phyloP scores from a whole-genome alignment of 2,888 invertebrate species.

The Pandemis cinnamomeana region DNA sequence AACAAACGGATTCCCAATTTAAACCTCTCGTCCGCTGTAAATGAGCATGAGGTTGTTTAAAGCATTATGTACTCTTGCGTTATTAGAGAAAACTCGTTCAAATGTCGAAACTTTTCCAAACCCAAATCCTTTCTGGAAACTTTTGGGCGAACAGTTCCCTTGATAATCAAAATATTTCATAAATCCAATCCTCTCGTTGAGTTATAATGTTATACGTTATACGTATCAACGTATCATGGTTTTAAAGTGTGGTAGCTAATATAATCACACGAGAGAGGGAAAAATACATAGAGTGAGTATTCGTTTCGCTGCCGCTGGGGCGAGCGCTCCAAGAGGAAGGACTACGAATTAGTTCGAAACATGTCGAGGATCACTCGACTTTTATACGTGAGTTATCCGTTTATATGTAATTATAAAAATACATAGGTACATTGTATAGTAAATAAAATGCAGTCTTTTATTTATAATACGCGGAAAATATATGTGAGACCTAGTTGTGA shows the following conservation, averaged over 20 bases:
- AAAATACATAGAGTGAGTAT: no score
- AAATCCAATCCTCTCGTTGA: constrained; percentile 30
- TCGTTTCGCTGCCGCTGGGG: no score
- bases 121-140: constrained; percentile 44
- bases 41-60: constrained; percentile 27
- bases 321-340: no score
- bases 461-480: no score
- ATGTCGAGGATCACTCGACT: no score
- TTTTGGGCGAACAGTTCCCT: constrained; percentile 43
- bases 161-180: constrained; percentile 42
- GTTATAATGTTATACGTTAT: constrained; percentile 18
- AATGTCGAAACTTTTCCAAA: constrained; percentile 42
- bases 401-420: no score
- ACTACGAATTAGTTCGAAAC: no score
- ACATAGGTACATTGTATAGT: no score
- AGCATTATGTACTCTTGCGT: constrained; percentile 27
- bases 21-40: neutral
- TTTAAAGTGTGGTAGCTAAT: neutral
- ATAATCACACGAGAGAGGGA: no score
- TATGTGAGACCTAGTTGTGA: no score
- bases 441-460: no score
- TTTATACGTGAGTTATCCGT: no score
- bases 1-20: neutral
- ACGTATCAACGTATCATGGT: constrained; percentile 7
- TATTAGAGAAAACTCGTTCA: constrained; percentile 38